Percentiles rank a stretch among this genome's conserved stretches.
These are phyloP conservation scores for Erithacus rubecula DNA, from an alignment of 2,797 vertebrate species.

Conservation along the genomic window DNA sequence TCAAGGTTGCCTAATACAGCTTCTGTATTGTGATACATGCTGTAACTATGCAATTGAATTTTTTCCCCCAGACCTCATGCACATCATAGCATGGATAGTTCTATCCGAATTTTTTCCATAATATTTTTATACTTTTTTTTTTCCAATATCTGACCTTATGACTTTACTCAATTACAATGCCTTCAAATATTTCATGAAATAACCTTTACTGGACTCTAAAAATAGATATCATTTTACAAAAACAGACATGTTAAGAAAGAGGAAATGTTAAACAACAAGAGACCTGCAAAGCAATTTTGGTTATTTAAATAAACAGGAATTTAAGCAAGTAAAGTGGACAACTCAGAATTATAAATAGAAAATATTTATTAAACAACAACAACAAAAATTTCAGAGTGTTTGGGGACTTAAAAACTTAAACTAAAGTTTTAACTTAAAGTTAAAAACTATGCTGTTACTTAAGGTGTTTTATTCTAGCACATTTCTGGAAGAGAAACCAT, in stretches of 20 bases:
- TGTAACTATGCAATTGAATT: neutral
- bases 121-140: neutral
- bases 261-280: neutral
- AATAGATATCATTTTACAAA: neutral
- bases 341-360: neutral
- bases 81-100: neutral
- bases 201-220: neutral
- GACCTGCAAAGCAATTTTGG: neutral
- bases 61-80: neutral
- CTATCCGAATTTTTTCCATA: neutral
- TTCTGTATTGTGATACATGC: neutral
- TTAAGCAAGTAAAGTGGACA: neutral
- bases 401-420: neutral
- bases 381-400: neutral
- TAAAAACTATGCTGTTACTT: neutral
- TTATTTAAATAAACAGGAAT: neutral
- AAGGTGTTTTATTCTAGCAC: neutral
- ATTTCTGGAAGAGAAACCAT: neutral
- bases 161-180: neutral
- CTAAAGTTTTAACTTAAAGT: neutral
- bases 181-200: neutral
- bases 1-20: neutral
- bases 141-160: neutral
- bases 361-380: neutral
- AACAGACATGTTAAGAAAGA: neutral